Evolutionary conservation across 2,797 vertebrate genomes (phyloP).

Genomic region (Thunnus albacares): DNA sequence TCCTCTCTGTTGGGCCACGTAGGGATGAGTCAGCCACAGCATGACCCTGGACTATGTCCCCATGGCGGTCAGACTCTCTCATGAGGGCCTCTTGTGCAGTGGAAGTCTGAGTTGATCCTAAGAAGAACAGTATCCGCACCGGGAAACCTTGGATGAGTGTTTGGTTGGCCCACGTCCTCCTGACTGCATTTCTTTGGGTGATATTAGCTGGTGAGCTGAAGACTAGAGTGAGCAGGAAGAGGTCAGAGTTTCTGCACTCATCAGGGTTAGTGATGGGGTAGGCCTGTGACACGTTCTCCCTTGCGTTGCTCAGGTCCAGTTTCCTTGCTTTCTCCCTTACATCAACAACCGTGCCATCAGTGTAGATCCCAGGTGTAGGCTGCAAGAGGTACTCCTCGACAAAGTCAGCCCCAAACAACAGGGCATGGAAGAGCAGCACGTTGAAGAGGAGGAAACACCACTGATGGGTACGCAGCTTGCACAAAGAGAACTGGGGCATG

Average conservation of each 20-base stretch:
- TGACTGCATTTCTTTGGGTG: conserved; percentile 85
- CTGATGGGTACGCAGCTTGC: conserved; percentile 93
- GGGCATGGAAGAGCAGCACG: conserved; percentile 89
- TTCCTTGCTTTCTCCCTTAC: conserved; percentile 90
- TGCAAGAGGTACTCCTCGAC: conserved; percentile 93
- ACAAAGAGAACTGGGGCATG: conserved; percentile 84
- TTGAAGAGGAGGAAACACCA: conserved; percentile 97
- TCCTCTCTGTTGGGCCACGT: conserved; percentile 82
- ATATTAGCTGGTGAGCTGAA: conserved; percentile 87
- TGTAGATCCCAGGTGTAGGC: conserved; percentile 87
- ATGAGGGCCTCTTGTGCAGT: conserved; percentile 79
- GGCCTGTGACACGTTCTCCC: conserved; percentile 85
- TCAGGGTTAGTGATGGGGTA: conserved; percentile 77
- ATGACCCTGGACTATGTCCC: conserved; percentile 74
- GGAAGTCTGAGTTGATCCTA: conserved; percentile 72
- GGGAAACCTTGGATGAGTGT: conserved; percentile 76
- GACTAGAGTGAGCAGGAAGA: conserved; percentile 90
- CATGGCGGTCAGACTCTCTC: conserved; percentile 58
- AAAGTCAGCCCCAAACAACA: conserved; percentile 94
- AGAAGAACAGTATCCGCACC: conserved; percentile 76
- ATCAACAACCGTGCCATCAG: conserved; percentile 83
- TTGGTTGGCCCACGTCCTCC: conserved; percentile 91
- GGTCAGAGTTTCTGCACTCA: conserved; percentile 80
- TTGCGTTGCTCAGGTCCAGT: conserved; percentile 83
- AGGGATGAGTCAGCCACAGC: conserved; percentile 80